phyloP scores from a whole-genome alignment of 2,113 vertebrate genomes.

The Isichthys henryi region DNA sequence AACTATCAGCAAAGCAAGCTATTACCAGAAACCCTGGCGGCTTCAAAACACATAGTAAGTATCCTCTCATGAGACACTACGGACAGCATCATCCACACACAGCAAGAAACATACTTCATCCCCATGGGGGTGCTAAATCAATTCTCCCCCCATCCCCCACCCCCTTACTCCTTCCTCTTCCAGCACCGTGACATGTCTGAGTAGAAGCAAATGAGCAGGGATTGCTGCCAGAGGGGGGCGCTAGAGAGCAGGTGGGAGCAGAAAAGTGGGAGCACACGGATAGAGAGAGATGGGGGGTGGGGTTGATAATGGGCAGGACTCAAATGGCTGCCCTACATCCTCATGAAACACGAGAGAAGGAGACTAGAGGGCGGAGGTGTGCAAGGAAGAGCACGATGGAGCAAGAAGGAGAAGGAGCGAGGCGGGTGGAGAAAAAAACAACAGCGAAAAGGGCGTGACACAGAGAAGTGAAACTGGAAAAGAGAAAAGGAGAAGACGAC shows the following conservation, averaged over 20 bases:
- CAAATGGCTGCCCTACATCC: conserved; percentile 1
- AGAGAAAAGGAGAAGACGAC: neutral
- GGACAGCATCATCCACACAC: neutral
- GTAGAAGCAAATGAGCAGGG: neutral
- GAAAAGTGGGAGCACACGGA: conserved; percentile 20
- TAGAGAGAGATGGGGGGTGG: neutral
- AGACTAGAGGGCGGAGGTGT: neutral
- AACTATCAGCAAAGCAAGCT: neutral
- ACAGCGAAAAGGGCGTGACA: neutral
- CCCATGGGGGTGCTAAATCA: conserved; percentile 10
- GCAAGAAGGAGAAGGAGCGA: neutral
- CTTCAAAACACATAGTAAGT: neutral
- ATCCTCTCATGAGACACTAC: neutral
- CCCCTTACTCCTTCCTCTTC: neutral
- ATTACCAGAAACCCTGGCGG: neutral
- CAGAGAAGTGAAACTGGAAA: neutral
- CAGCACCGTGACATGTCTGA: neutral
- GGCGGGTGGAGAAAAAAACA: neutral
- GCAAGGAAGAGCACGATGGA: neutral
- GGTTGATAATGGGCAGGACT: neutral
- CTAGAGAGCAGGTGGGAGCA: neutral
- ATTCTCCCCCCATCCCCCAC: neutral
- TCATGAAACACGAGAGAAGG: neutral
- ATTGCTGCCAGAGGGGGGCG: neutral
- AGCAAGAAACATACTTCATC: conserved; percentile 8